Percentiles rank a stretch among this genome's conserved stretches.
Evolutionary conservation across 2,113 vertebrate genomes (phyloP).

Genomic region (Myodes glareolus): DNA sequence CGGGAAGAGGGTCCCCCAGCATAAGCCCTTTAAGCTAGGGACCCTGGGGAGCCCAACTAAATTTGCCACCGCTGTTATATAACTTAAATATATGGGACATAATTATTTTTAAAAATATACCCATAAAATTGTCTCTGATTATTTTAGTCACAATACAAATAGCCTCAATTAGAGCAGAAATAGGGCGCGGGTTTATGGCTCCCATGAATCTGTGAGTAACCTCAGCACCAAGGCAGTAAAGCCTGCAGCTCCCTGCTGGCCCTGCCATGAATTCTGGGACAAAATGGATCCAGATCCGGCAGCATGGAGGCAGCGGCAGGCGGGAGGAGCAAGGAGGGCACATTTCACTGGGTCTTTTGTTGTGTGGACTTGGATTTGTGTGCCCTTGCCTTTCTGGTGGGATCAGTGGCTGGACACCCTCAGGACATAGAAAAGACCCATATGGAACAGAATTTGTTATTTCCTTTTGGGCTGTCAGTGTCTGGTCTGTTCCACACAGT

Average conservation of each 20-base stretch:
- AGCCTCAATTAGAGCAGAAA: conserved; percentile 82
- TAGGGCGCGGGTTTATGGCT: conserved; percentile 70
- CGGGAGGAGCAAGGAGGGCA: rapidly evolving
- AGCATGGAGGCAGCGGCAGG: not conserved
- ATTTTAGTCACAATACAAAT: conserved; percentile 82
- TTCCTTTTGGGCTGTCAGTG: not conserved
- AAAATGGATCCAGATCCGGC: not conserved
- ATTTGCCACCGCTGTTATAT: conserved; percentile 37
- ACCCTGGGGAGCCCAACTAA: not conserved
- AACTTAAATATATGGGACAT: conserved; percentile 73
- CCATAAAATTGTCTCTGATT: conserved; percentile 83
- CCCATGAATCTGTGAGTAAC: conserved; percentile 74
- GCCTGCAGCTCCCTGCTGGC: not conserved
- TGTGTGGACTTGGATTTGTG: rapidly evolving
- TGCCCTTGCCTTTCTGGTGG: not conserved
- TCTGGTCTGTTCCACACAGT: not conserved
- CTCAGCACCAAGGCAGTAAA: conserved; percentile 26
- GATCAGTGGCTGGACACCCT: not conserved
- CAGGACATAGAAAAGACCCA: not conserved
- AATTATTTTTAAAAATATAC: conserved; percentile 78
- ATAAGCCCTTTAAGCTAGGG: not conserved
- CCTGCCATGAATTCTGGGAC: not conserved
- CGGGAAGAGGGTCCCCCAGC: not conserved
- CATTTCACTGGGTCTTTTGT: not conserved
- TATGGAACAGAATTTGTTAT: not conserved